Evolutionary conservation across 2,113 vertebrate genomes (phyloP), one percentile per base, ranked within the genome.

Genomic region (Polypterus bichir): DNA sequence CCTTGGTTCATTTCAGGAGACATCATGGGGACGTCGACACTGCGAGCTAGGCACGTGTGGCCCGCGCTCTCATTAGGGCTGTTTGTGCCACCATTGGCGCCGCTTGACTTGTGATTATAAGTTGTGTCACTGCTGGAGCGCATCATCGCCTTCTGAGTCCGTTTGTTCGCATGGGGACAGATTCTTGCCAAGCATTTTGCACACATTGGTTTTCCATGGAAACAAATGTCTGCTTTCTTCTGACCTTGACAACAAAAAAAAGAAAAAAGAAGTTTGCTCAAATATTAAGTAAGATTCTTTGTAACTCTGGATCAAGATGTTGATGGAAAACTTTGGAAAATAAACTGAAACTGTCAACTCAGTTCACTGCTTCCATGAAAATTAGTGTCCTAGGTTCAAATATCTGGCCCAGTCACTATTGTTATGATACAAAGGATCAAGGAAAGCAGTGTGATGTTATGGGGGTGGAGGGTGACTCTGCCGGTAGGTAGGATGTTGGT

Each of bases 111-210:
- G 0, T 79, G 81, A 59, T 68, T 79, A 69, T 72, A 90, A 74
- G 84, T 85, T 75, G 86, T 88, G 71, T 97, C 92, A 0, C 93
- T 97, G 79, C 88, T 90, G 68, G 93, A 93, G 11, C 92, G 91
- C 4, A 78, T 85, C 94, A 94, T 92, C 59, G 79, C 66, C 61
- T 86, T 92, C 80, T 83, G 90, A 0, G 74, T 70, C n/a, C 77
- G 71, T 48, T 66, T 79, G 54, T 49, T 77, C 54, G 77, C 54
- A 52, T 82, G 79, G 1, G 67, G 74, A 1, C 59, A 44, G 3
- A 49, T 79, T 72, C 78, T 80, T 66, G 88, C 89, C 0, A 64
- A 60, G 47, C 84, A 88, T 6, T 64, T 84, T 49, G 91, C 88
- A 47, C 80, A 81, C 0, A 81, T 82, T 1, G 84, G 82, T 62